phyloP scores from a whole-genome alignment of 2,113 vertebrate species.

The Toxotes jaculatrix region DNA sequence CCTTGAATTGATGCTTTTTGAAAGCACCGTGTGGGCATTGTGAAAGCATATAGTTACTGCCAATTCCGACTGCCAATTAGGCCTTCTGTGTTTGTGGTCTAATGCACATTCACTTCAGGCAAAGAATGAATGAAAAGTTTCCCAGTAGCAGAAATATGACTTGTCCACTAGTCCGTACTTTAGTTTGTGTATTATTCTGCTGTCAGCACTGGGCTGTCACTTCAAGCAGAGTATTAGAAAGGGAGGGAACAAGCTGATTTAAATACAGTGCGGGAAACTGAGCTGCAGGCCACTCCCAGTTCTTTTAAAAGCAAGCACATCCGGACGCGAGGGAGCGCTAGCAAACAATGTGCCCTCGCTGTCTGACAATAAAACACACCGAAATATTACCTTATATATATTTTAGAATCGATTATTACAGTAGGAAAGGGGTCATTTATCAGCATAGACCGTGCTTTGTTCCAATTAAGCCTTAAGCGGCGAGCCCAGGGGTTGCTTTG shows the following conservation, averaged over 20 bases:
- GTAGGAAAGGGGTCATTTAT: fast-evolving
- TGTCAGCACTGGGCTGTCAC: conserved; percentile 54
- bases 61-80: not conserved
- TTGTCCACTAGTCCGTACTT: not conserved
- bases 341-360: conserved; percentile 78
- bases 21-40: too few relatives aligned
- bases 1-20: too few relatives aligned
- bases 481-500: not conserved
- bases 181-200: conserved; percentile 24
- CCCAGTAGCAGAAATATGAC: not conserved
- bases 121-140: not conserved
- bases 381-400: not conserved
- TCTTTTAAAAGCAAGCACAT: conserved; percentile 78
- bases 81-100: not conserved
- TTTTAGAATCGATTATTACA: not conserved
- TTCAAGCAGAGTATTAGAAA: conserved; percentile 49
- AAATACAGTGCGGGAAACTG: conserved; percentile 84
- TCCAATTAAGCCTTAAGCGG: fast-evolving
- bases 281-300: conserved; percentile 74
- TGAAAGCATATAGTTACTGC: not conserved
- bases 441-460: not conserved
- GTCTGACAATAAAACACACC: conserved; percentile 65
- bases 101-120: not conserved
- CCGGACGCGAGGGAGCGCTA: conserved; percentile 81
- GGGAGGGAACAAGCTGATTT: conserved; percentile 78